Conservation (phyloP, 2,797 vertebrate genomes). For the Natrix natrix region DNA sequence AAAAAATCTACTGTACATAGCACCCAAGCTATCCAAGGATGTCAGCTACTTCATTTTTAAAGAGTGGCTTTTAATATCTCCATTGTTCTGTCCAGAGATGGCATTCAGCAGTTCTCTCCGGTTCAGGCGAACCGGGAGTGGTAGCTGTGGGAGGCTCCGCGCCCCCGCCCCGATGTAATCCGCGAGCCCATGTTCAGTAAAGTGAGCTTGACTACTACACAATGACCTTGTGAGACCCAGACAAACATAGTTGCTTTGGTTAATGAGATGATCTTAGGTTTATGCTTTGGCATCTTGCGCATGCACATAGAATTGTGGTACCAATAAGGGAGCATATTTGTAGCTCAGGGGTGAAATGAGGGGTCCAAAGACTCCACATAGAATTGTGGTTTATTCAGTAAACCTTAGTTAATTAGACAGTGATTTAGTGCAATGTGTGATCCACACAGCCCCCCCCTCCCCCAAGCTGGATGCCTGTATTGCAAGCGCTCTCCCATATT, state of each 20-base stretch:
- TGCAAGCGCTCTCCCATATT: neutral
- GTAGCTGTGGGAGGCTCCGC: too few species aligned
- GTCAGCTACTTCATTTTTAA: neutral
- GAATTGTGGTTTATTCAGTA: neutral
- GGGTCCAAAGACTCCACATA: neutral
- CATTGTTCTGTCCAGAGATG: neutral
- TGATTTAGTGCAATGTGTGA: neutral
- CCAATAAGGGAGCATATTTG: too few species aligned
- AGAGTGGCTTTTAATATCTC: neutral
- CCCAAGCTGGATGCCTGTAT: neutral
- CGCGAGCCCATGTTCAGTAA: neutral
- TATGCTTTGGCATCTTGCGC: neutral
- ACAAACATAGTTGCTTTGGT: neutral
- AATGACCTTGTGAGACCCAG: neutral
- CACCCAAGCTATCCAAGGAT: neutral
- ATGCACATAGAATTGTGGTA: neutral
- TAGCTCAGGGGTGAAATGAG: too few species aligned
- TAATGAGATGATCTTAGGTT: neutral
- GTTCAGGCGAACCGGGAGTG: too few species aligned
- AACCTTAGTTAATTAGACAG: neutral
- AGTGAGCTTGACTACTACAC: neutral
- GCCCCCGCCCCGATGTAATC: too few species aligned
- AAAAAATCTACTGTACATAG: neutral
- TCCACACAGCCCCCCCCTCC: neutral
- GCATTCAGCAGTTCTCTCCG: too few species aligned